Evolutionary conservation across 2,888 invertebrate species (phyloP), one percentile per base, ranked within the genome.

Genomic region (Drosophila mettleri): DNA sequence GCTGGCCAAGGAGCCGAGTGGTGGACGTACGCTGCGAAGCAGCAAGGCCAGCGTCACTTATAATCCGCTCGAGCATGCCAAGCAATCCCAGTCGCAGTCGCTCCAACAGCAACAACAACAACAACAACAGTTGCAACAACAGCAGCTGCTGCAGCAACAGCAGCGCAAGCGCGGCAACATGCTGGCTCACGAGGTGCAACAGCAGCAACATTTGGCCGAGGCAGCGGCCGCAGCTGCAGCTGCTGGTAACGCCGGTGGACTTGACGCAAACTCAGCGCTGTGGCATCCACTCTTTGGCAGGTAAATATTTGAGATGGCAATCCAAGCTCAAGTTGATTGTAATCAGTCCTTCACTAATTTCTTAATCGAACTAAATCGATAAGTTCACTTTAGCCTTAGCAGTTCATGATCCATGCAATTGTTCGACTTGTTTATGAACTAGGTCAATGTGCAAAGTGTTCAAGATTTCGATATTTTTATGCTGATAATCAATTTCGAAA

Each of bases 261-360:
- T 93, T 64, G 94, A 94, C 74, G 93, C 94, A 49, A 94, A 95
- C 82, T 94, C 95, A 85, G 95, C 95, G 75, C 93, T 97, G 53
- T 97, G 97, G 97, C 96, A 97, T 93, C 97, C 97, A 58, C 93
- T 97, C 51, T 97, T 97, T 92, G 96, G 96, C 94, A 96, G 96
- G 96, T 97, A 93, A 95, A 94, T 94, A 22, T 22, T 22, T 1
- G 3, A 7, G 12, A 14, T 31, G 9, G 0, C 22, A 22, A 34
- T 49, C 12, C 6, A 7, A 31, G 9, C 1, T 48, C 14, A 18
- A 18, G 7, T 14, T n/a, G 3, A n/a, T 2, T 4, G 20, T 8
- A 22, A 0, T 24, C 5, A 4, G 10, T 4, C 22, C 6, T 14
- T 41, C 12, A 14, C 7, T 29, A 14, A 14, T 20, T 33, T 20